Conservation (phyloP, 2,797 vertebrate species). For the Tympanoctomys barrerae region DNA sequence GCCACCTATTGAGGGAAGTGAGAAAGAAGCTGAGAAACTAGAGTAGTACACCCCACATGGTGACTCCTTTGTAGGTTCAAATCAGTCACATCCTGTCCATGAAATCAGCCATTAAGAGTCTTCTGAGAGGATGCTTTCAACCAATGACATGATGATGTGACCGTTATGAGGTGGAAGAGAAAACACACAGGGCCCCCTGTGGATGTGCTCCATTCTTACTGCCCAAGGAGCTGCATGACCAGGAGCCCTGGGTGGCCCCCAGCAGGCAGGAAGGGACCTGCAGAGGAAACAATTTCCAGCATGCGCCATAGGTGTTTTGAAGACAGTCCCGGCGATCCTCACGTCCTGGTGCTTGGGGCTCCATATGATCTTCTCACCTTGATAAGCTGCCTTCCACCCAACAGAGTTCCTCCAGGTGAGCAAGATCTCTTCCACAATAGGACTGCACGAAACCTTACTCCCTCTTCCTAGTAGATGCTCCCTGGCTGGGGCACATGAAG, state of each 20-base stretch:
- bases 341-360: not conserved
- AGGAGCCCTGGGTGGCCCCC: not conserved
- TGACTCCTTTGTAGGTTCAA: not conserved
- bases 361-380: not conserved
- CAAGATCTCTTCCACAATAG: not conserved
- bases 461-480: not conserved
- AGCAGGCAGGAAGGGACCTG: not conserved
- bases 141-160: not conserved
- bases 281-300: not conserved
- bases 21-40: not conserved
- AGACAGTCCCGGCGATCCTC: no score
- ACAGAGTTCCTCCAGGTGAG: not conserved
- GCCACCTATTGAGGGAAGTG: no score
- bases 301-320: not conserved
- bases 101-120: not conserved
- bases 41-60: no score
- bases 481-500: not conserved
- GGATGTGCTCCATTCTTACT: not conserved
- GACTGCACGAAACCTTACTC: not conserved
- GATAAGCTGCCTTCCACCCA: not conserved
- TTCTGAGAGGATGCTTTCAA: not conserved
- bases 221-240: fast-evolving
- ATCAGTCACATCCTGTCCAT: not conserved
- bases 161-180: not conserved
- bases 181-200: no score